Percentiles rank a stretch among this genome's conserved stretches.
Evolutionary conservation across 64 coral and sea anemone genomes (phyloP).

Genomic region (Stichodactyla helianthus): DNA sequence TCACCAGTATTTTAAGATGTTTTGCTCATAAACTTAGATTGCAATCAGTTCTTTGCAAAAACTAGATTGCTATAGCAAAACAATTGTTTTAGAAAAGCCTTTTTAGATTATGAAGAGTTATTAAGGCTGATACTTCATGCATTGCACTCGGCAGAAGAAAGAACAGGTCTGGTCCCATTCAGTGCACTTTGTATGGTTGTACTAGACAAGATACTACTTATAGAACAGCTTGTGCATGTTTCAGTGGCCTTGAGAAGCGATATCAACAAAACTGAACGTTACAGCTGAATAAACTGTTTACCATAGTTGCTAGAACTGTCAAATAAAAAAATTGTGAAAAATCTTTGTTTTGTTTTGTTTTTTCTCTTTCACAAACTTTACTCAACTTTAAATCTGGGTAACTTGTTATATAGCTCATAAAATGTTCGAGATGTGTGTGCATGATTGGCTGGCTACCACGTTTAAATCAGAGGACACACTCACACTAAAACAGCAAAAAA

Average conservation of each 20-base stretch:
- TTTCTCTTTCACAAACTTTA: not conserved
- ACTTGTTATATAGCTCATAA: no score
- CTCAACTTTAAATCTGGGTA: no score
- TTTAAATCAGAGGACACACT: no score
- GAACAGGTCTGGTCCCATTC: constrained; percentile 19
- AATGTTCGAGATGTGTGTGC: no score
- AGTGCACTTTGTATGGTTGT: constrained; percentile 16
- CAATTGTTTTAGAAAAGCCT: not conserved
- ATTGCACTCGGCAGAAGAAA: constrained; percentile 18
- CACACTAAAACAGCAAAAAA: no score
- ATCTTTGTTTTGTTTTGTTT: not conserved
- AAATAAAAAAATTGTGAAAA: not conserved
- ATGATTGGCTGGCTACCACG: no score
- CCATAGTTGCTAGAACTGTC: not conserved
- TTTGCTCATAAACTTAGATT: no score
- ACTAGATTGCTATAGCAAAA: not conserved
- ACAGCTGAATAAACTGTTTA: not conserved
- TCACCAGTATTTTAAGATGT: no score
- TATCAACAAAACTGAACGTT: constrained; percentile 11
- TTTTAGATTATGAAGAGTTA: not conserved
- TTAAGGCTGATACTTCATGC: constrained; percentile 17
- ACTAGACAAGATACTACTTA: constrained; percentile 14
- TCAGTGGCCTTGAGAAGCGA: constrained; percentile 25
- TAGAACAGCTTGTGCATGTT: not conserved
- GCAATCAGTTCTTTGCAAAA: no score